Base-by-base conservation (phyloP, 2,888 invertebrate genomes). In the Cacoxenus indagator region DNA sequence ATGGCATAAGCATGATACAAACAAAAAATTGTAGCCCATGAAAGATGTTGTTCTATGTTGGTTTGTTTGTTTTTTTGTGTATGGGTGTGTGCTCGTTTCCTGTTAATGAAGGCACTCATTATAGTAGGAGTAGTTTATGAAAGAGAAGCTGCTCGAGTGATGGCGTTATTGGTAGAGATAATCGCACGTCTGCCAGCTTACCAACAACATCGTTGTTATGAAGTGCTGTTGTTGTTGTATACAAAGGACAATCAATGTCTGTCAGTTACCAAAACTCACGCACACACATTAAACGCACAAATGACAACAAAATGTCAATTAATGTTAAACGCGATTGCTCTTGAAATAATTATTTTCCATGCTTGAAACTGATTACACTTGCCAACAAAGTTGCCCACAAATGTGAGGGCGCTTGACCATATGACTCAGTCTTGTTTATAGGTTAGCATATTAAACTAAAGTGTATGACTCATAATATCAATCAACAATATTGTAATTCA, bases 301-400 rank as follows among this genome's bases (percentile, higher is more conserved):
- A 70, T 64, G 67, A 67, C 72, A 75, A 71, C 71, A 72, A 75
- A 75, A 73, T 70, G 72, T 72, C 73, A 73, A 75, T 73, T 75
- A 71, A 70, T 65, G 64, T 59, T 66, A 55, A 43, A 43, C 45
- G 57, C 55, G 54, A 66, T 43, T 45, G 57, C 65, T 55, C n/a
- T 27, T 55, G 55, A 27, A 27, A 14, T 55, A 14, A 55, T 55
- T 55, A 55, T 55, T 55, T 55, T 27, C 19, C 14, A 27, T 55
- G 26, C 55, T 55, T 4, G 11, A 11, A 26, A 55, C 27, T 55
- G 26, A 26, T 55, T 27, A 19, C 55, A 55, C 26, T 27, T 11
- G 26, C 24, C 26, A 27, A 51, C 22, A 51, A 19, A 22, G 9
- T 51, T 51, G 17, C 19, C 22, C 11, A 22, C 11, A 5, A 19